A percentile compares a stretch with the other conserved stretches of the same genome.
Conservation (phyloP, 2,113 vertebrate species). For the Xenopus borealis region DNA sequence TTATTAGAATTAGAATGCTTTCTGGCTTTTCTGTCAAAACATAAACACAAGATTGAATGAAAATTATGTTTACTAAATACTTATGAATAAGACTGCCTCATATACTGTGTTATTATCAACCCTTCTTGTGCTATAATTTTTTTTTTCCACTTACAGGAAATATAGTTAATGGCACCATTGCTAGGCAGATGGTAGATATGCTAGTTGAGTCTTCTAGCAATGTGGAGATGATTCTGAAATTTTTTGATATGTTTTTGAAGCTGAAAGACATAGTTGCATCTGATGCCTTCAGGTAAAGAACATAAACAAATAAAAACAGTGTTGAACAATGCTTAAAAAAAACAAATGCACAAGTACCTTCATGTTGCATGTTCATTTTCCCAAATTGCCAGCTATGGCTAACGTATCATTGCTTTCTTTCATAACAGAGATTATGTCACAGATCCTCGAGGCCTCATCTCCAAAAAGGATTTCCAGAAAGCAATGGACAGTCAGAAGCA, state of each 20-base stretch:
- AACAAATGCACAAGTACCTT: too few species aligned
- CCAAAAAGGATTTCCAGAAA: constrained; percentile 97
- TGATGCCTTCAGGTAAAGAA: constrained; percentile 76
- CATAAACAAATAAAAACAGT: not conserved
- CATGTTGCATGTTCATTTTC: too few species aligned
- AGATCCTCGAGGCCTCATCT: constrained; percentile 90
- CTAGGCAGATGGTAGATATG: constrained; percentile 98
- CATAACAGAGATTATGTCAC: constrained; percentile 88
- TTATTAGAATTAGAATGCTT: too few species aligned
- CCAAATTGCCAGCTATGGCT: too few species aligned
- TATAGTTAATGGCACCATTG: constrained; percentile 91
- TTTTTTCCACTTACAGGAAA: constrained; percentile 69
- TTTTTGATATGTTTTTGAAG: constrained; percentile 98
- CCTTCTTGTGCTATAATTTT: too few species aligned
- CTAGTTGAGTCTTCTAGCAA: constrained; percentile 96
- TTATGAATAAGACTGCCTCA: too few species aligned
- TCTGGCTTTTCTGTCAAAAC: too few species aligned
- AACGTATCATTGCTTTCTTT: constrained; percentile 52
- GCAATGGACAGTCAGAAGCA: constrained; percentile 98
- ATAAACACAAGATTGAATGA: too few species aligned
- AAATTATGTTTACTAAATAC: too few species aligned
- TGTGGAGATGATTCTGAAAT: constrained; percentile 97
- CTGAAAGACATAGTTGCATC: constrained; percentile 93
- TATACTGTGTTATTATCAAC: too few species aligned
- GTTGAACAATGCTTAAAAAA: too few species aligned